Percentiles rank a stretch among this genome's conserved stretches.
Conservation (phyloP, 2,888 invertebrate species). For the Pediacus dermestoides region DNA sequence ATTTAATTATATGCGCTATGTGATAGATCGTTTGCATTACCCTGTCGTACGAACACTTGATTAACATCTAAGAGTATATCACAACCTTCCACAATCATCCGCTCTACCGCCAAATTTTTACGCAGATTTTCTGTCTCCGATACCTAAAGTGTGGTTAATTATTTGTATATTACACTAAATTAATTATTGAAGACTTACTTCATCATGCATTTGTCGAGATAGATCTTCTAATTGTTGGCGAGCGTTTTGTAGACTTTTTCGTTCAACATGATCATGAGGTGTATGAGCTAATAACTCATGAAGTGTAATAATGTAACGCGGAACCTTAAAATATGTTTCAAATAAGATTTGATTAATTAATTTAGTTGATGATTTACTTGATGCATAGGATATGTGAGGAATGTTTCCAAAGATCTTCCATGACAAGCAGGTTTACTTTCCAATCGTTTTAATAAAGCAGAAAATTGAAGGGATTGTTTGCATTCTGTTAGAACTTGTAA, state of each 20-base stretch:
- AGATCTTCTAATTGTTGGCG: conserved; percentile 82
- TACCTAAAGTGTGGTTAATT: conserved; percentile 55
- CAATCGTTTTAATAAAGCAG: conserved; percentile 70
- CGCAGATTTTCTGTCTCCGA: conserved; percentile 90
- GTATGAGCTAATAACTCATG: conserved; percentile 89
- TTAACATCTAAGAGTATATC: conserved; percentile 89
- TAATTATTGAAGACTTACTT: conserved; percentile 52
- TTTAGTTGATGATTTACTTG: conserved; percentile 59
- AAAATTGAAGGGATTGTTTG: conserved; percentile 79
- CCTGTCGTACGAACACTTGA: conserved; percentile 87
- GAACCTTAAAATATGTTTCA: conserved; percentile 62
- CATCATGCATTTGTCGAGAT: conserved; percentile 83
- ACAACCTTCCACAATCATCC: conserved; percentile 92
- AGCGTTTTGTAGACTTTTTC: conserved; percentile 84
- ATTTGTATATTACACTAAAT: background rate
- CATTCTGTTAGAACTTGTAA: conserved; percentile 89
- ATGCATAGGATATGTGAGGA: conserved; percentile 92
- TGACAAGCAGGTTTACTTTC: conserved; percentile 85
- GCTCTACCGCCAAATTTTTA: conserved; percentile 86
- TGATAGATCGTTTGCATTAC: conserved; percentile 47
- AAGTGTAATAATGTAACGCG: conserved; percentile 86
- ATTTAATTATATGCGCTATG: too few species aligned
- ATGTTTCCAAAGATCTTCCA: conserved; percentile 80
- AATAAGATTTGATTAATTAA: conserved; percentile 4
- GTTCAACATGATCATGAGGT: conserved; percentile 89